These are phyloP conservation scores for Chrysochloris asiatica DNA, from an alignment of 2,113 vertebrate genomes.

Conservation along the genomic window DNA sequence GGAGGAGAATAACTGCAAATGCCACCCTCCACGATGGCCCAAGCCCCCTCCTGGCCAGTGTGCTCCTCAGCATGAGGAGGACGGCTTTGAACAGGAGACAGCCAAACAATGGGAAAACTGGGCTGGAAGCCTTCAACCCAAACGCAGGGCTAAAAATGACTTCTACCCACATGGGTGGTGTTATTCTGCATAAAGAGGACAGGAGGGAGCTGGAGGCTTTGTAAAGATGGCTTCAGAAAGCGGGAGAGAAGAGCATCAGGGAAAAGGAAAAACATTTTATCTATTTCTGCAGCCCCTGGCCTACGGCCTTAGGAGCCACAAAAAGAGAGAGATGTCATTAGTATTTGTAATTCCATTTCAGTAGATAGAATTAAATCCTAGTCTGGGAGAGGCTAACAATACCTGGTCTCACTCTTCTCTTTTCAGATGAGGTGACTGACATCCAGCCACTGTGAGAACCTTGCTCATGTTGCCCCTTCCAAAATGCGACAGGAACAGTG, in stretches of 20 bases:
- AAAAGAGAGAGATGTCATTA: background rate
- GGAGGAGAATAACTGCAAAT: conserved; percentile 75
- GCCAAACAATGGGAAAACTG: conserved; percentile 61
- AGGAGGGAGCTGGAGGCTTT: conserved; percentile 44
- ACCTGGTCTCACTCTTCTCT: background rate
- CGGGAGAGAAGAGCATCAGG: background rate
- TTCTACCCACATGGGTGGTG: conserved; percentile 35
- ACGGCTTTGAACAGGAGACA: conserved; percentile 45
- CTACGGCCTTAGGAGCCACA: conserved; percentile 34
- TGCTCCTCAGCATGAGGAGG: background rate
- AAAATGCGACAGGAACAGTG: background rate
- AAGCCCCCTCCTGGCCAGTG: conserved; percentile 66
- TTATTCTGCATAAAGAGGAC: conserved; percentile 52
- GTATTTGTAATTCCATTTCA: conserved; percentile 53
- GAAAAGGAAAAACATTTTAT: conserved; percentile 53
- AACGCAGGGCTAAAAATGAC: conserved; percentile 62
- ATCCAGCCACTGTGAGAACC: background rate
- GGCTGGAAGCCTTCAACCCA: conserved; percentile 52
- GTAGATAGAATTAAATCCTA: background rate
- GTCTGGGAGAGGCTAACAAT: background rate
- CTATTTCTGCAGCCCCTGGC: conserved; percentile 61
- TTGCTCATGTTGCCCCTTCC: no score
- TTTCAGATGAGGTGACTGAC: background rate
- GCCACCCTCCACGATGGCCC: conserved; percentile 63
- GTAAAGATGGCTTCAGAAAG: conserved; percentile 27